A percentile compares a stretch with the other conserved stretches of the same genome.
Evolutionary conservation across 53 echinoderm and acorn worm species (phyloP).

Genomic region (Apostichopus leukothele): DNA sequence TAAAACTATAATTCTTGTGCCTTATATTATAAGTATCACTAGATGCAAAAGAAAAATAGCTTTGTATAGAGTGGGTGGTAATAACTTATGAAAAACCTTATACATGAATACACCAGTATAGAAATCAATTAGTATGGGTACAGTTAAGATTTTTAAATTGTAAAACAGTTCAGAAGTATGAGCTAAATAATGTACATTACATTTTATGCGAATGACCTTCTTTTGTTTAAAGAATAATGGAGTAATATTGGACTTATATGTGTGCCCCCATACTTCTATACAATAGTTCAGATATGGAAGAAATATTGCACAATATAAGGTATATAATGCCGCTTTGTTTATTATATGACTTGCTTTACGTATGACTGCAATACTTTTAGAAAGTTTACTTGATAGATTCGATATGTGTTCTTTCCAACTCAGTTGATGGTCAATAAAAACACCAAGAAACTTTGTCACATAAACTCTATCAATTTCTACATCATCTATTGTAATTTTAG

Average conservation of each 20-base stretch:
- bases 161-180: background rate
- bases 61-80: no score
- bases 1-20: no score
- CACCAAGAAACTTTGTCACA: constrained; percentile 5
- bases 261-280: background rate
- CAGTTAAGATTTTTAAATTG: background rate
- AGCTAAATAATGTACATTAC: constrained; percentile 12
- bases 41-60: no score
- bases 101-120: no score
- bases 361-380: background rate
- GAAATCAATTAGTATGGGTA: no score
- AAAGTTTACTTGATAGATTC: background rate
- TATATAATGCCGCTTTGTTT: background rate
- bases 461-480: background rate
- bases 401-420: constrained; percentile 3
- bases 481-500: background rate
- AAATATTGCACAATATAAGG: no score
- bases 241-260: no score
- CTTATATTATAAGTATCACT: no score
- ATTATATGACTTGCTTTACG: background rate
- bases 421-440: constrained; percentile 9
- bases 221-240: constrained; percentile 9
- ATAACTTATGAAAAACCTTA: no score
- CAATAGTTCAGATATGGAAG: no score
- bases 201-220: constrained; percentile 2